Conservation (phyloP, 2,888 invertebrate species). For the Thereva nobilitata region DNA sequence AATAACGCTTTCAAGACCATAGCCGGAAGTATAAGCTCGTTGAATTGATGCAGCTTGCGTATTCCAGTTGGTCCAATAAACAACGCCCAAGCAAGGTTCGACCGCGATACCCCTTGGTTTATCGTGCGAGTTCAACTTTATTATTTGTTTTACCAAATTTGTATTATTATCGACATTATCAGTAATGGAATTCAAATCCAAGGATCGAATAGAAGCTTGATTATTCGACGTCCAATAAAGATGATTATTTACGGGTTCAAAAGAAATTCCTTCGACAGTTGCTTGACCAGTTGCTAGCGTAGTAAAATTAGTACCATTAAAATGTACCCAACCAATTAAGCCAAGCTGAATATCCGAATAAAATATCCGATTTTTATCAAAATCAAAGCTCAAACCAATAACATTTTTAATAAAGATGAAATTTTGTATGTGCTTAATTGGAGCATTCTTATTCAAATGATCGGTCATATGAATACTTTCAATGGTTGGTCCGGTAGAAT, state of each 20-base stretch:
- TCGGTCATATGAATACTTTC: slow-evolving; percentile 79
- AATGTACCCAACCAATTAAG: slow-evolving; percentile 78
- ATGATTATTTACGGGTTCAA: slow-evolving; percentile 68
- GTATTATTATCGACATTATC: slow-evolving; percentile 55
- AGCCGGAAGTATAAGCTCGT: slow-evolving; percentile 72
- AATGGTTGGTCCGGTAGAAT: slow-evolving; percentile 77
- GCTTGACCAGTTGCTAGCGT: slow-evolving; percentile 75
- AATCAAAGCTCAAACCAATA: slow-evolving; percentile 82
- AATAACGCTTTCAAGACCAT: slow-evolving; percentile 70
- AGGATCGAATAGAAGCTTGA: slow-evolving; percentile 68
- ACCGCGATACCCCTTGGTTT: slow-evolving; percentile 84
- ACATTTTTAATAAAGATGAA: slow-evolving; percentile 79
- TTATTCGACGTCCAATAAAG: slow-evolving; percentile 88
- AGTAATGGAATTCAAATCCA: slow-evolving; percentile 47
- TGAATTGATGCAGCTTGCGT: slow-evolving; percentile 78
- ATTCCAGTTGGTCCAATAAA: slow-evolving; percentile 93
- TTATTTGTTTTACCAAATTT: slow-evolving; percentile 61
- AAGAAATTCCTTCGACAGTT: slow-evolving; percentile 85
- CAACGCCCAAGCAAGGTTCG: slow-evolving; percentile 73
- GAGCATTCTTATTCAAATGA: slow-evolving; percentile 74
- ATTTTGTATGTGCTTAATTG: slow-evolving; percentile 73
- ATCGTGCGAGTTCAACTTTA: slow-evolving; percentile 70
- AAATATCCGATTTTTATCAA: slow-evolving; percentile 69
- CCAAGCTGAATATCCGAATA: slow-evolving; percentile 90
- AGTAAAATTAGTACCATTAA: slow-evolving; percentile 75